Evolutionary conservation across 2,113 vertebrate species (phyloP).

Genomic region (Centropus unirufus): DNA sequence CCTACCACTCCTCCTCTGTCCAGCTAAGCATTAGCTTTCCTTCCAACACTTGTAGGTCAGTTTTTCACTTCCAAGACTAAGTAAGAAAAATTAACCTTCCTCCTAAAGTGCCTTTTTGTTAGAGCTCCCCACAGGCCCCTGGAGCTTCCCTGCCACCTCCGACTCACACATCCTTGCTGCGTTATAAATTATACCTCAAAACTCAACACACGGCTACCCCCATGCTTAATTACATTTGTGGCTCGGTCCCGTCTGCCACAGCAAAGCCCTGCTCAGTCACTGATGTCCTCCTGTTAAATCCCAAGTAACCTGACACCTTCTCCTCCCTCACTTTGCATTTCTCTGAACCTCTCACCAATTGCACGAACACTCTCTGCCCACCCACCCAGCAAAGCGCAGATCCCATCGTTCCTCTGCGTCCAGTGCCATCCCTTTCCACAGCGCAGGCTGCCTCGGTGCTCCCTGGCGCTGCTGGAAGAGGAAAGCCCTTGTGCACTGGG

Average conservation of each 20-base stretch:
- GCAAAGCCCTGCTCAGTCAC: too few species aligned
- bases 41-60: background rate
- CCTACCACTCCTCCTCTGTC: rapidly evolving
- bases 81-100: background rate
- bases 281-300: background rate
- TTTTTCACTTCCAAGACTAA: background rate
- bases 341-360: background rate
- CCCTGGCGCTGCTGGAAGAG: background rate
- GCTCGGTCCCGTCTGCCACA: background rate
- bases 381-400: background rate
- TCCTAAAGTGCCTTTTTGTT: background rate
- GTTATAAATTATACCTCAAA: background rate
- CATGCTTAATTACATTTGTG: background rate
- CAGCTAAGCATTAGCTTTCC: background rate
- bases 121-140: background rate
- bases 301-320: background rate
- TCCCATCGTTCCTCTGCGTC: background rate
- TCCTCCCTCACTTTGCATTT: background rate
- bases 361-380: background rate
- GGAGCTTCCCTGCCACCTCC: background rate
- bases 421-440: background rate
- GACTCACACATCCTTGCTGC: background rate
- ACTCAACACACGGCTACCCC: background rate
- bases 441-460: background rate
- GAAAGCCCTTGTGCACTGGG: background rate